phyloP scores from a whole-genome alignment of 2,113 vertebrate genomes.

The Pterocles burchelli region DNA sequence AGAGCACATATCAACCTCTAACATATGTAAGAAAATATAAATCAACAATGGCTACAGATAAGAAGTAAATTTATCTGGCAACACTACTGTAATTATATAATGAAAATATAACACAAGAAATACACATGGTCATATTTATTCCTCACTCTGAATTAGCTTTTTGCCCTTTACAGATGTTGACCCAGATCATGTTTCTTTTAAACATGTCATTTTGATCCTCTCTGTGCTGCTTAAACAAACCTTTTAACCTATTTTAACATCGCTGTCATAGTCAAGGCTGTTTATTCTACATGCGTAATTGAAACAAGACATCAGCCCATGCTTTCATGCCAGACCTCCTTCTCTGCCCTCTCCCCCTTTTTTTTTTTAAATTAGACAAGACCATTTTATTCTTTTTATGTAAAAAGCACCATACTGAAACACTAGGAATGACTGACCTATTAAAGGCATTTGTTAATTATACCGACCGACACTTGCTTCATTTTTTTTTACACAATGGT shows the following conservation, averaged over 20 bases:
- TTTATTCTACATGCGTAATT: conserved; percentile 11
- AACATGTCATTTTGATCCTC: conserved; percentile 17
- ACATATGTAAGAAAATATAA: conserved; percentile 32
- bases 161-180: neutral
- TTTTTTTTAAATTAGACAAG: neutral
- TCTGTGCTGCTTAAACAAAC: conserved; percentile 28
- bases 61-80: conserved; percentile 31
- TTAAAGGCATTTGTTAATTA: neutral
- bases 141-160: conserved; percentile 4
- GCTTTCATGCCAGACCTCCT: neutral
- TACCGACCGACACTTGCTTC: neutral
- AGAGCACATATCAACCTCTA: neutral
- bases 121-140: conserved; percentile 1
- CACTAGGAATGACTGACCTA: neutral
- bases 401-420: neutral
- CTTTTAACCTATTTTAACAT: conserved; percentile 47
- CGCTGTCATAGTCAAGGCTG: neutral
- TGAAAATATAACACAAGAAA: conserved; percentile 33
- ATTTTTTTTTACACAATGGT: neutral
- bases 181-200: conserved; percentile 8
- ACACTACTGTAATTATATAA: conserved; percentile 10
- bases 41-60: conserved; percentile 32
- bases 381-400: neutral
- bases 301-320: conserved; percentile 36
- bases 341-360: accelerated